Evolutionary conservation across 2,113 vertebrate genomes (phyloP).

Genomic region (Epinephelus moara): DNA sequence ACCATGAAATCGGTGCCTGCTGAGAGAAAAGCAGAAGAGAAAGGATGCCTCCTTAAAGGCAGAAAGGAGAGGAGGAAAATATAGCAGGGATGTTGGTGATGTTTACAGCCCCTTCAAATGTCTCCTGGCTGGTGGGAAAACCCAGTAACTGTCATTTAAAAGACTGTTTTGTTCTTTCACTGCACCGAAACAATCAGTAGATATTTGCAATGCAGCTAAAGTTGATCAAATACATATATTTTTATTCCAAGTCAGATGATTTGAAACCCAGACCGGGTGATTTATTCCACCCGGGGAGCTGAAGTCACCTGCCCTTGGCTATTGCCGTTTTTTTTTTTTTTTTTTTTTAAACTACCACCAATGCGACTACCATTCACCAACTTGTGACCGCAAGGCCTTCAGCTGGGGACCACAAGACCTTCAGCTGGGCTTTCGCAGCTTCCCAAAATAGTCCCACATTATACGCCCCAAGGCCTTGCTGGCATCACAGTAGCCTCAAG

Average conservation of each 20-base stretch:
- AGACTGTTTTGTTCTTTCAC: background rate
- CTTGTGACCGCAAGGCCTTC: slow-evolving; percentile 58
- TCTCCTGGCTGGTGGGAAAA: slow-evolving; percentile 63
- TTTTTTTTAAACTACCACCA: slow-evolving; percentile 7
- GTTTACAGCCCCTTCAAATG: slow-evolving; percentile 58
- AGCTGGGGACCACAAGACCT: slow-evolving; percentile 68
- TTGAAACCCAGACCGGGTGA: slow-evolving; percentile 16
- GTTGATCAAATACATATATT: background rate
- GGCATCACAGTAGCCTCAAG: slow-evolving; percentile 62
- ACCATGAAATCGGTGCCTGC: slow-evolving; percentile 81
- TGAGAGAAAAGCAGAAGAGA: slow-evolving; percentile 62
- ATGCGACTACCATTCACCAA: slow-evolving; percentile 46
- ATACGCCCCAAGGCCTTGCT: slow-evolving; percentile 63
- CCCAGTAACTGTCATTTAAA: slow-evolving; percentile 23
- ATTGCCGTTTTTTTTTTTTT: slow-evolving; percentile 40
- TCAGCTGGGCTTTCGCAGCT: slow-evolving; percentile 71
- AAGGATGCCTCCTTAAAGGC: slow-evolving; percentile 57
- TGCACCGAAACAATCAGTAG: background rate
- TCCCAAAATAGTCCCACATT: slow-evolving; percentile 79
- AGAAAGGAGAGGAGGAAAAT: slow-evolving; percentile 55
- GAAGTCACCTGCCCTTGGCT: slow-evolving; percentile 73
- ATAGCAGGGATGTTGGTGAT: slow-evolving; percentile 53
- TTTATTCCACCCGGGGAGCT: slow-evolving; percentile 18
- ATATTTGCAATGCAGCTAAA: background rate
- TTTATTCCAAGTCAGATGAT: background rate